Conservation (phyloP, 53 echinoderm and acorn worm genomes). For the Stichopus horrens region DNA sequence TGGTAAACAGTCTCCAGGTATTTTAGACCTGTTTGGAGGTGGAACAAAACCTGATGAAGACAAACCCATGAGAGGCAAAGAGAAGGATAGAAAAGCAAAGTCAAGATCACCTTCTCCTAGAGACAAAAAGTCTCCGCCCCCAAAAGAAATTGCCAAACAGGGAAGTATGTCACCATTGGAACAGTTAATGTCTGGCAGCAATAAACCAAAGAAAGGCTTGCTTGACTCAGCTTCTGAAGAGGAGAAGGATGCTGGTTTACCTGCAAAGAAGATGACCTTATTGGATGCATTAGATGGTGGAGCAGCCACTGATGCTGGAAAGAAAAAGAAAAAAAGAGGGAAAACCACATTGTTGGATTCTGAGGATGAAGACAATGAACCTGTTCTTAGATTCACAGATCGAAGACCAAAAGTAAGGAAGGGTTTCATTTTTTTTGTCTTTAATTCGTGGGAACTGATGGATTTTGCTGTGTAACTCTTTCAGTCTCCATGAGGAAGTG, state of each 20-base stretch:
- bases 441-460: too few species aligned
- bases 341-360: conserved; percentile 52
- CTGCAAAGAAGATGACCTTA: conserved; percentile 60
- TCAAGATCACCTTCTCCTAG: conserved; percentile 53
- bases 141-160: conserved; percentile 19
- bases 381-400: conserved; percentile 71
- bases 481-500: too few species aligned
- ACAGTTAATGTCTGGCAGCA: neutral
- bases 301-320: conserved; percentile 25
- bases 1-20: neutral
- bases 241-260: neutral
- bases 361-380: conserved; percentile 56
- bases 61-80: neutral
- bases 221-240: conserved; percentile 53
- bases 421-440: too few species aligned
- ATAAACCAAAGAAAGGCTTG: conserved; percentile 49
- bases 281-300: conserved; percentile 75
- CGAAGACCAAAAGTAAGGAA: conserved; percentile 81
- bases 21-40: conserved; percentile 10
- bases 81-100: neutral
- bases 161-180: conserved; percentile 36
- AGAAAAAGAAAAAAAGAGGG: conserved; percentile 45
- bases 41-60: neutral
- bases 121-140: neutral
- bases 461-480: too few species aligned